A percentile compares a stretch with the other conserved stretches of the same genome.
phyloP scores from a whole-genome alignment of 2,113 vertebrate genomes.

The Aplodontia rufa region DNA sequence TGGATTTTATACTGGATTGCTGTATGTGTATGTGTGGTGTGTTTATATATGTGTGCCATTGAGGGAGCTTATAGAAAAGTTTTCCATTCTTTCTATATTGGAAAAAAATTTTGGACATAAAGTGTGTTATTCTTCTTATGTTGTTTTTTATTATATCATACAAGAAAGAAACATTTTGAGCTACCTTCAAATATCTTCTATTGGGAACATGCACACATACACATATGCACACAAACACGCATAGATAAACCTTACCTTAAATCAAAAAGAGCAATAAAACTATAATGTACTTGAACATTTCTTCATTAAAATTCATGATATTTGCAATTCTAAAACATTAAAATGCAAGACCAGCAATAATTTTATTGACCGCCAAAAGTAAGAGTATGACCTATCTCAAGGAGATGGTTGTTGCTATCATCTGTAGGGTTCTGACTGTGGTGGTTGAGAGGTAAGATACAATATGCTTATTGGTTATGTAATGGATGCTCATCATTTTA shows the following conservation, averaged over 20 bases:
- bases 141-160: neutral
- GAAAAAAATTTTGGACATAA: neutral
- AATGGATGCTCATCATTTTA: constrained; percentile 77
- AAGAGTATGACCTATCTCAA: constrained; percentile 61
- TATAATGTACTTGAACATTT: neutral
- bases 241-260: neutral
- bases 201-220: neutral
- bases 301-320: constrained; percentile 63
- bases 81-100: neutral
- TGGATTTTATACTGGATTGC: neutral
- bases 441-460: constrained; percentile 65
- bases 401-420: constrained; percentile 52
- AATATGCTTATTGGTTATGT: constrained; percentile 74
- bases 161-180: neutral
- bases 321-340: constrained; percentile 60
- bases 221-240: neutral
- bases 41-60: neutral
- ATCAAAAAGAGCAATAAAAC: constrained; percentile 60
- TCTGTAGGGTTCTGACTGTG: constrained; percentile 50
- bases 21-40: neutral
- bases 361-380: constrained; percentile 60
- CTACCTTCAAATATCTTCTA: neutral
- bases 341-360: constrained; percentile 52
- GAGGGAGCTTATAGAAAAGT: neutral
- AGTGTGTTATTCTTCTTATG: neutral